These are phyloP conservation scores for Dipus sagitta DNA, from an alignment of 2,797 vertebrate genomes.

Conservation along the genomic window DNA sequence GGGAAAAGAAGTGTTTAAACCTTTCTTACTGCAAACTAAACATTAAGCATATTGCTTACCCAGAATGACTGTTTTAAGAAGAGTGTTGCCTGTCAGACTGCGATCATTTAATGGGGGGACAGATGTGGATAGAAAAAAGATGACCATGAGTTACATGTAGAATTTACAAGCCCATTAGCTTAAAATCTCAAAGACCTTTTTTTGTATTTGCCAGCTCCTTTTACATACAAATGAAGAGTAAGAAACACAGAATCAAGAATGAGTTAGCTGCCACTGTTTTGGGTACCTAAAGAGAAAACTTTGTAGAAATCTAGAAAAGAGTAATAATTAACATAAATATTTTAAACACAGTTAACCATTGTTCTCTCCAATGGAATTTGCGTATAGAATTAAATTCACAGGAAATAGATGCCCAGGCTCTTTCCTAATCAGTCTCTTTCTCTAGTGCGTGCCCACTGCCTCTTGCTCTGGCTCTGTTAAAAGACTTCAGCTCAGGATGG, in stretches of 20 bases:
- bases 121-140: neutral
- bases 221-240: neutral
- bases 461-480: neutral
- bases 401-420: rapidly evolving
- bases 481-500: neutral
- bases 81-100: conserved; percentile 35
- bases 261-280: neutral
- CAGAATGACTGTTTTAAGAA: neutral
- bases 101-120: neutral
- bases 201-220: neutral
- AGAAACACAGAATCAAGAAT: neutral
- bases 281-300: neutral
- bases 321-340: neutral
- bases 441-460: rapidly evolving
- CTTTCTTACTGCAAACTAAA: conserved; percentile 70
- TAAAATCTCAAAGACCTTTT: neutral
- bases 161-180: conserved; percentile 2
- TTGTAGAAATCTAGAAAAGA: conserved; percentile 12
- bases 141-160: neutral
- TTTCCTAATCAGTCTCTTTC: neutral
- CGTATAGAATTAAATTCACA: neutral
- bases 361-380: neutral
- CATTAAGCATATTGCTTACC: conserved; percentile 65
- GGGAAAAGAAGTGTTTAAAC: conserved; percentile 55
- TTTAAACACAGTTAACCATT: neutral